These are phyloP conservation scores for Holocentrus rufus DNA, from an alignment of 2,797 vertebrate genomes.

Conservation along the genomic window DNA sequence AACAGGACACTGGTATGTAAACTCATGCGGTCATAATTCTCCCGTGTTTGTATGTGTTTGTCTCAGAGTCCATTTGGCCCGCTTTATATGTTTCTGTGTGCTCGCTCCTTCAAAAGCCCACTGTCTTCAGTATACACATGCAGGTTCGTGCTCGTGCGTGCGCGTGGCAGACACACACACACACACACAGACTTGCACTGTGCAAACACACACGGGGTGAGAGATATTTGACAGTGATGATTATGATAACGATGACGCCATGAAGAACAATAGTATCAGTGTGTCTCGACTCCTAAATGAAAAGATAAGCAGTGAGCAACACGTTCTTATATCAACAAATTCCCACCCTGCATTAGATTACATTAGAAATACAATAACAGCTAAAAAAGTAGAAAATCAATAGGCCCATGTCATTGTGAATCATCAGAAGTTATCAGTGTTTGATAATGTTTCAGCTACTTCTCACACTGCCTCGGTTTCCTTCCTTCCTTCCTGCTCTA, in stretches of 20 bases:
- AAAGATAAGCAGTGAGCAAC: background rate
- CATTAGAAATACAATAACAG: slow-evolving; percentile 18
- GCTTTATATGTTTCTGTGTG: slow-evolving; percentile 41
- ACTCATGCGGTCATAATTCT: slow-evolving; percentile 56
- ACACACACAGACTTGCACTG: background rate
- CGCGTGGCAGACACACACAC: background rate
- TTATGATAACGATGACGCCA: background rate
- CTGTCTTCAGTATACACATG: background rate
- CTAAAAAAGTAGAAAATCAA: background rate
- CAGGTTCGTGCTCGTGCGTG: slow-evolving; percentile 7
- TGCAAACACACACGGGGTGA: background rate
- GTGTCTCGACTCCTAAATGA: slow-evolving; percentile 5
- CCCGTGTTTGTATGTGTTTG: slow-evolving; percentile 64
- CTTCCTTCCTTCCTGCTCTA: background rate
- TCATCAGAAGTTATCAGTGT: background rate
- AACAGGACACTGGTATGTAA: slow-evolving; percentile 62
- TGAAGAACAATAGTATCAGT: slow-evolving; percentile 3
- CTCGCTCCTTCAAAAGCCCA: slow-evolving; percentile 29
- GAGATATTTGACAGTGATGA: background rate
- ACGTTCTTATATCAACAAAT: slow-evolving; percentile 1
- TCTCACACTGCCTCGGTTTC: background rate
- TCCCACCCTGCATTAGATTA: background rate
- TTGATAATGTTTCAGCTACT: background rate
- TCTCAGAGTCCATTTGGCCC: slow-evolving; percentile 63
- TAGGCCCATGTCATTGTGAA: background rate